Evolutionary conservation across 2,888 invertebrate species (phyloP), one percentile per base, ranked within the genome.

Genomic region (Axea sp.): DNA sequence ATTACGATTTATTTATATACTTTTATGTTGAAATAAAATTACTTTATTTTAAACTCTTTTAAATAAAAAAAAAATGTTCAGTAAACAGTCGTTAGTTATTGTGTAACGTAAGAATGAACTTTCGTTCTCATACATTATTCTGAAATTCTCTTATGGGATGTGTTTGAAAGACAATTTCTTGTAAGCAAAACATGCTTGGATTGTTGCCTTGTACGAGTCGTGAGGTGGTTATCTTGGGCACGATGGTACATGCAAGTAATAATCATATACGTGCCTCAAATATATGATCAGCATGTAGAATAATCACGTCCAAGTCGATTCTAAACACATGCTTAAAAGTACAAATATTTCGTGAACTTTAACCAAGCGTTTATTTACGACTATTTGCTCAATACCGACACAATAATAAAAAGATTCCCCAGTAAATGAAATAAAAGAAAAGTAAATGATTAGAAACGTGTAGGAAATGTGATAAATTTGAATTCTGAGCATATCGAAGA

Each of bases 261-360:
- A 81, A 82, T 80, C 77, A 79, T 78, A 78, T 81, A 81, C 81
- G 81, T 81, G 81, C 76, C 64, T 78, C 78, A 77, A 80, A 81
- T 82, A 77, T 80, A 59, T 74, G 78, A 81, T 81, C 80, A 79
- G 76, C 76, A 37, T 62, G 69, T 69, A 37, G 69, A 69, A 60
- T 55, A 62, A 69, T 69, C 62, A 60, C 53, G 59, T 60, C 60
- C 39, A 53, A 60, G 30, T 37, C 47, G 51, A 53, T 45, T 60
- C 45, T 57, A 68, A 59, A 60, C 45, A 51, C 59, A 68, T 51
- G 59, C 35, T 68, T 45, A 62, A 62, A 62, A 62, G 45, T 62
- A 59, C 53, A 45, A 62, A 55, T 53, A 60, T 35, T 69, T 60
- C 30, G 33, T 49, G 51, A 59, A 59, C 68, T 51, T 59, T 68